Conservation (phyloP, 1,140 invertebrate genomes). For the Lucilia sericata region DNA sequence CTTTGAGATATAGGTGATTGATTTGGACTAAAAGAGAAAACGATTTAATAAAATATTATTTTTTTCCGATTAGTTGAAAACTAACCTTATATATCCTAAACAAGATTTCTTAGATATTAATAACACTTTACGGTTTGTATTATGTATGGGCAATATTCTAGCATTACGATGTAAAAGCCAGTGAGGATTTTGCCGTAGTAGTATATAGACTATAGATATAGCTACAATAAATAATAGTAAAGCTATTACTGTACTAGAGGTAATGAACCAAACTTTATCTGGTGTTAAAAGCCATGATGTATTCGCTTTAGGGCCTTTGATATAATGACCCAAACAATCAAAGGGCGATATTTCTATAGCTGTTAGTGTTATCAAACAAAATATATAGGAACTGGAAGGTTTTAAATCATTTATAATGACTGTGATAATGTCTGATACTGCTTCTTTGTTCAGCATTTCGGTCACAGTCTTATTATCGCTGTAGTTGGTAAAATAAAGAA, state of each 20-base stretch:
- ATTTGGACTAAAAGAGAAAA: too few species aligned
- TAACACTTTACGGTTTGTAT: background rate
- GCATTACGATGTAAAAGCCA: background rate
- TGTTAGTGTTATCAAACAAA: background rate
- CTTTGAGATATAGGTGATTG: too few species aligned
- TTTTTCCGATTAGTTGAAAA: too few species aligned
- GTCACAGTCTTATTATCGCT: background rate
- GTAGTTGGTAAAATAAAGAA: background rate
- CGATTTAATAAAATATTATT: too few species aligned
- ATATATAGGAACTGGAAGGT: background rate
- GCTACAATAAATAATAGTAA: background rate
- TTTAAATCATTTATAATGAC: too few species aligned
- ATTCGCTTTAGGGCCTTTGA: background rate
- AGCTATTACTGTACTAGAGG: background rate
- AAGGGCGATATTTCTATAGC: background rate
- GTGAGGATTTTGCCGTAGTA: background rate
- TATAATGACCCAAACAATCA: background rate
- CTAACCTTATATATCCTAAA: too few species aligned
- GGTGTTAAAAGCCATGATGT: background rate
- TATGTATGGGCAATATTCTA: background rate
- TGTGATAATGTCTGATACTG: background rate
- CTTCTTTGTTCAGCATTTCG: background rate
- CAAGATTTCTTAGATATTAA: background rate
- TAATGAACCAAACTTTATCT: background rate
- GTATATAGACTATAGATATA: background rate